phyloP scores from a whole-genome alignment of 1,140 invertebrate genomes.

The Papilio xuthus region DNA sequence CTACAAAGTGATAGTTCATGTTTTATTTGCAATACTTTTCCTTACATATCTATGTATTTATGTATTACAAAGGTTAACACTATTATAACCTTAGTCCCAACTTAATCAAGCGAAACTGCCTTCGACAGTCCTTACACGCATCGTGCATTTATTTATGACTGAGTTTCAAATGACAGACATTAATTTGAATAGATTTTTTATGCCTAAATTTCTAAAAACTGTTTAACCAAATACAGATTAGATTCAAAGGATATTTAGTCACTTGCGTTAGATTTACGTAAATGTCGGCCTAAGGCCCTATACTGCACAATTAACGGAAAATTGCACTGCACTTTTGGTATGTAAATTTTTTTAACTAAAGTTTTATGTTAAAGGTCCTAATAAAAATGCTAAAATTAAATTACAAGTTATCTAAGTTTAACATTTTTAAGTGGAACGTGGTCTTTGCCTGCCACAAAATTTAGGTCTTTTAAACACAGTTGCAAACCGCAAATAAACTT shows the following conservation, averaged over 20 bases:
- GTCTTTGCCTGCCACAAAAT: too few relatives aligned
- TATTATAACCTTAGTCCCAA: slow-evolving; percentile 17
- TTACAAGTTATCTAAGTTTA: not conserved
- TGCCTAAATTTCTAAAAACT: too few relatives aligned
- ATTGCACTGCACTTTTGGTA: not conserved
- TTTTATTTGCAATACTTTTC: not conserved
- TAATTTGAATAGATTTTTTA: too few relatives aligned
- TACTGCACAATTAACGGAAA: too few relatives aligned
- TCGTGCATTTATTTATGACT: slow-evolving; percentile 28
- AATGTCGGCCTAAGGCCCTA: too few relatives aligned
- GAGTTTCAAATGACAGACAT: slow-evolving; percentile 23
- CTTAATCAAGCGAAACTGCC: slow-evolving; percentile 30
- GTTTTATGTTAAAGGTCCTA: not conserved
- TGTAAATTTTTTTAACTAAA: not conserved
- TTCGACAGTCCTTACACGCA: slow-evolving; percentile 32
- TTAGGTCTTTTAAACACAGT: too few relatives aligned
- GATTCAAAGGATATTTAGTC: too few relatives aligned
- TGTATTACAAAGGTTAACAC: slow-evolving; percentile 1
- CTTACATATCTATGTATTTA: not conserved
- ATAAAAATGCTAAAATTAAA: not conserved
- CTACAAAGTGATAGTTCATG: too few relatives aligned
- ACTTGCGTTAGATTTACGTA: too few relatives aligned
- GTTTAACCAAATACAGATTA: too few relatives aligned
- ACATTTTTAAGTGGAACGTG: too few relatives aligned
- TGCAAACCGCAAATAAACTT: not conserved